Evolutionary conservation across 2,888 invertebrate species (phyloP).

Genomic region (Copidosoma aretas): DNA sequence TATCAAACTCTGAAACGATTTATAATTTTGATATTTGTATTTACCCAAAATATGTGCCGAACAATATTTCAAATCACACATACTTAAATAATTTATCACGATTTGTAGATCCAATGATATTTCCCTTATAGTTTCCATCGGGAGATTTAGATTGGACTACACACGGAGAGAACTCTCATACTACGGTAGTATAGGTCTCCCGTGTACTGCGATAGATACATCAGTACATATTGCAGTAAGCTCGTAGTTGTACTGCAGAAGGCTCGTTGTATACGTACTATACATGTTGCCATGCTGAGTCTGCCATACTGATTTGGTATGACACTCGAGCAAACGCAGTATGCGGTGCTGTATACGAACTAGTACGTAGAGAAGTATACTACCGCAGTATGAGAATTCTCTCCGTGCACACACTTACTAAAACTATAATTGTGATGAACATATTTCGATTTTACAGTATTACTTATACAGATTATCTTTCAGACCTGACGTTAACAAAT

Average conservation of each 20-base stretch:
- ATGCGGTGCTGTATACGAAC: too few relatives aligned
- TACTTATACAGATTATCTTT: conserved; percentile 21
- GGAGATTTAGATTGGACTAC: background rate
- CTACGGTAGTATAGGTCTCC: too few relatives aligned
- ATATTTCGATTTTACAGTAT: conserved; percentile 19
- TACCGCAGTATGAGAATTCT: too few relatives aligned
- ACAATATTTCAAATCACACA: background rate
- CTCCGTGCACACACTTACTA: background rate
- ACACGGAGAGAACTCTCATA: too few relatives aligned
- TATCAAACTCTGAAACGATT: conserved; percentile 6
- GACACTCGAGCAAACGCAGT: too few relatives aligned
- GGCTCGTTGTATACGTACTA: too few relatives aligned
- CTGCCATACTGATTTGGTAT: too few relatives aligned
- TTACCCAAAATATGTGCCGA: conserved; percentile 8
- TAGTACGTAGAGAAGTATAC: too few relatives aligned
- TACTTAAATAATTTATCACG: background rate
- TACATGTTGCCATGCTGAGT: too few relatives aligned
- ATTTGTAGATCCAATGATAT: background rate
- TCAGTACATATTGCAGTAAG: too few relatives aligned
- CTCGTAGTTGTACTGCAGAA: too few relatives aligned
- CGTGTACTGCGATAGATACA: too few relatives aligned
- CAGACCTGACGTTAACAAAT: conserved; percentile 1
- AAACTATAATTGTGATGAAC: background rate
- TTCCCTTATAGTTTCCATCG: background rate
- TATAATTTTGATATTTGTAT: conserved; percentile 10